A percentile compares a stretch with the other conserved stretches of the same genome.
These are phyloP conservation scores for Zhuqinia jingwanae DNA, from an alignment of 2,888 invertebrate species.

Conservation along the genomic window DNA sequence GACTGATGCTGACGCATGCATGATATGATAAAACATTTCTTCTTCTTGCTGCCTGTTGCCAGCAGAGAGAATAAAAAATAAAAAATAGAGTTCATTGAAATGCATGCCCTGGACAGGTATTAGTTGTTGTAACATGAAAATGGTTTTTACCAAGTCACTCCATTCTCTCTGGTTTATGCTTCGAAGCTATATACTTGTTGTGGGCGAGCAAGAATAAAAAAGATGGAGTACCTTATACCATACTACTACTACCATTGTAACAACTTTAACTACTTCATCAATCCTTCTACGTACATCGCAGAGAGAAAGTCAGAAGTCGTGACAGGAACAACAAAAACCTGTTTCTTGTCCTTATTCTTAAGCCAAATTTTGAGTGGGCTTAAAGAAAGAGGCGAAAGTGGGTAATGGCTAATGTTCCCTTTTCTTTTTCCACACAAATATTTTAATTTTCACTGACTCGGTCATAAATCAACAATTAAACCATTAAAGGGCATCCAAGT, in stretches of 20 bases:
- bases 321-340: conserved; percentile 39
- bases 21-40: conserved; percentile 19
- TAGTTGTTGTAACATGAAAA: conserved; percentile 59
- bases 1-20: conserved; percentile 26
- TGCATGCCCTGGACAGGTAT: conserved; percentile 59
- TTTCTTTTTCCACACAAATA: too few relatives aligned
- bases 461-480: too few relatives aligned
- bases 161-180: background rate
- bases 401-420: too few relatives aligned
- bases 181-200: background rate
- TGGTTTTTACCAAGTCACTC: conserved; percentile 44
- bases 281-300: background rate
- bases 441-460: too few relatives aligned
- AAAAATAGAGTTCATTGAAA: conserved; percentile 67
- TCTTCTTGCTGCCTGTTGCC: background rate
- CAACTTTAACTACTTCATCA: conserved; percentile 41
- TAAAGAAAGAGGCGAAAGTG: too few relatives aligned
- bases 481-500: too few relatives aligned
- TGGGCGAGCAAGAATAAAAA: background rate
- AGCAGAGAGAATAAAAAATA: background rate
- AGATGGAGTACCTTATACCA: conserved; percentile 35
- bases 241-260: background rate
- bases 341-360: background rate
- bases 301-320: background rate
- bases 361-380: too few relatives aligned